phyloP scores from a whole-genome alignment of 1,140 invertebrate genomes.

The Drosophila lacertosa region DNA sequence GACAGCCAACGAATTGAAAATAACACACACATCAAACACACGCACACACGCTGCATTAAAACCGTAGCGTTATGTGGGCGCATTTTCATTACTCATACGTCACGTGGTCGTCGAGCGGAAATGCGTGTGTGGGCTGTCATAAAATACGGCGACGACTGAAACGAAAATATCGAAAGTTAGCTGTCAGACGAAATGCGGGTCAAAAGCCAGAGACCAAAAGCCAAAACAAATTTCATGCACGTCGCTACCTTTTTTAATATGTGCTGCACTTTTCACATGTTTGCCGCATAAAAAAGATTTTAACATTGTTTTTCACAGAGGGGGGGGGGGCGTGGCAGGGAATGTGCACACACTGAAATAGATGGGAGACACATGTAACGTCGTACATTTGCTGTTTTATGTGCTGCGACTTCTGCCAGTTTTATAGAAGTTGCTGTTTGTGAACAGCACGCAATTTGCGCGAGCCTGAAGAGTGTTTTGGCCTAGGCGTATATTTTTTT shows the following conservation, averaged over 20 bases:
- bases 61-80: conserved; percentile 1
- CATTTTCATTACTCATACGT: conserved; percentile 74
- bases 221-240: conserved; percentile 48
- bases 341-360: conserved; percentile 41
- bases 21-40: conserved; percentile 6
- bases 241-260: conserved; percentile 49
- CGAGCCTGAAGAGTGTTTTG: conserved; percentile 9
- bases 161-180: conserved; percentile 51
- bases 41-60: background rate
- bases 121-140: conserved; percentile 30
- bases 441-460: conserved; percentile 11
- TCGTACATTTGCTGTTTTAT: conserved; percentile 37
- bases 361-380: conserved; percentile 21
- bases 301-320: conserved; percentile 50
- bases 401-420: conserved; percentile 20
- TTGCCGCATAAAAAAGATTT: conserved; percentile 27
- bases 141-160: conserved; percentile 6
- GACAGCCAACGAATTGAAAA: conserved; percentile 66
- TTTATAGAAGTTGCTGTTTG: conserved; percentile 30
- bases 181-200: conserved; percentile 38
- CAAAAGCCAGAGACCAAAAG: conserved; percentile 44
- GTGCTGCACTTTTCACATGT: conserved; percentile 15
- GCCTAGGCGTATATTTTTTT: too few species aligned
- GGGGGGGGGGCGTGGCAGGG: background rate
- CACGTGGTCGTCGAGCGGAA: conserved; percentile 37